Base-by-base conservation (phyloP, 1,140 invertebrate species). In the Drosophila pallidifrons region DNA sequence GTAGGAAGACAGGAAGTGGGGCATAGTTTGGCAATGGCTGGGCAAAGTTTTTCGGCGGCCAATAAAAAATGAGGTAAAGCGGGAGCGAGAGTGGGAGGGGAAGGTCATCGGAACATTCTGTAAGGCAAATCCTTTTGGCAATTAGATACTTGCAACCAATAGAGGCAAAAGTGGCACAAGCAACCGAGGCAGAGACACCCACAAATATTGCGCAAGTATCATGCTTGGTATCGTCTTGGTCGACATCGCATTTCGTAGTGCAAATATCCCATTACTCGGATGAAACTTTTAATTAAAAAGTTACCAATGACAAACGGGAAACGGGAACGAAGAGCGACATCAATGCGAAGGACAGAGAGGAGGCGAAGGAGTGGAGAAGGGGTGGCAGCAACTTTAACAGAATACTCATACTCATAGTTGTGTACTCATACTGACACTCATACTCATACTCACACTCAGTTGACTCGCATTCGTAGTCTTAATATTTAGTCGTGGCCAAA, bases 271-370 rank as follows among this genome's bases (percentile, higher is more conserved):
- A 89, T 89, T 89, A 89, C 85, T 85, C 72, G 85, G 78, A 89
- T 89, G 85, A 88, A 88, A 88, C 85, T 89, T 89, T 89, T 89
- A 89, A 89, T 89, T 89, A 89, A 89, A 89, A 89, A 87, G 83
- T 87, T 87, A 67, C 83, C 83, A 87, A 87, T 87, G 85, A 87
- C 80, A 88, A 88, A 83, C 80, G 73, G 67, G 67, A 68, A n/a
- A 65, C 25, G 67, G 77, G 38, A 52, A 57, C 41, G 41, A 43
- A 43, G 10, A 52, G 10, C 11, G 49, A 38, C 35, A 38, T 38
- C 35, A 8, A 38, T 38, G 35, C 11, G 35, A 25, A 25, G 16
- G n/a, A 30, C 3, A 5, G 49, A 30, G n/a, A 30, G 3, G 3
- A 6, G 7, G 46, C 45, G 7, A 38, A 38, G 6, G 1, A 10